Conservation (phyloP, 1,140 invertebrate species). For the Ephestia elutella region DNA sequence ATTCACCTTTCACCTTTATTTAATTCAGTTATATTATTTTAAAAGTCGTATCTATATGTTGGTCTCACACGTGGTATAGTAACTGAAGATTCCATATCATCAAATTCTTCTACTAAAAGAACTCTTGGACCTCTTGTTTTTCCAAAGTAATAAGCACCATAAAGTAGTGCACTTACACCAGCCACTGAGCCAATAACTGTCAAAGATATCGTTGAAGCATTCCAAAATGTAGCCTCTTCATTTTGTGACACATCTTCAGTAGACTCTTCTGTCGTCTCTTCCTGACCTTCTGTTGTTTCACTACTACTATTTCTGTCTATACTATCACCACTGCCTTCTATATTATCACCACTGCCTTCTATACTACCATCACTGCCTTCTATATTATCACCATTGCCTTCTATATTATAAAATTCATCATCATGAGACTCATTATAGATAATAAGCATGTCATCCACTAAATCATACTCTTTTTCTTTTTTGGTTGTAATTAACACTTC, state of each 20-base stretch:
- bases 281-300: too few species aligned
- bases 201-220: constrained; percentile 31
- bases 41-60: background rate
- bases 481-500: background rate
- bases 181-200: constrained; percentile 22
- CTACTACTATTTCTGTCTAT: too few species aligned
- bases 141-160: constrained; percentile 32
- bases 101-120: background rate
- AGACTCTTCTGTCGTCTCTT: background rate
- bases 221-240: constrained; percentile 26
- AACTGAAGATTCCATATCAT: background rate
- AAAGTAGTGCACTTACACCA: constrained; percentile 13
- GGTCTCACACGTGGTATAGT: background rate
- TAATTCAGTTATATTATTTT: too few species aligned
- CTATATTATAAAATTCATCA: background rate
- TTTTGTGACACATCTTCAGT: background rate
- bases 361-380: too few species aligned
- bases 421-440: background rate
- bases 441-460: background rate
- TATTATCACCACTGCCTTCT: too few species aligned
- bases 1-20: too few species aligned
- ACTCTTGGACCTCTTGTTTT: constrained; percentile 16
- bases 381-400: too few species aligned
- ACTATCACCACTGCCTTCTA: constrained; percentile 1
- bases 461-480: background rate